Base-by-base conservation (phyloP, 2,888 invertebrate species). In the Platynereis dumerilii region DNA sequence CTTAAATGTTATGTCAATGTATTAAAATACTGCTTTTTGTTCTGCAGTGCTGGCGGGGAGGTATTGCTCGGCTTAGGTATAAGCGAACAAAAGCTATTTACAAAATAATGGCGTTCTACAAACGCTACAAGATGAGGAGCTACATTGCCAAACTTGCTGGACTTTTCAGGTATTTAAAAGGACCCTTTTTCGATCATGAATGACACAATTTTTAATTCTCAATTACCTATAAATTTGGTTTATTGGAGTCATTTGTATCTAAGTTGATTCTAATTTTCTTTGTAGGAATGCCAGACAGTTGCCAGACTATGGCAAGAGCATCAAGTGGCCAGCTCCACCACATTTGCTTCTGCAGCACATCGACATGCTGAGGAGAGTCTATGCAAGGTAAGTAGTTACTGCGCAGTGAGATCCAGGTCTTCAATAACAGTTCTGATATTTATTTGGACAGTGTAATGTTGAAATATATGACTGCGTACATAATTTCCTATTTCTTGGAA, bases 21-120 rank as follows among this genome's bases (percentile, higher is more conserved):
- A 34, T n/a, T n/a, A n/a, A n/a, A n/a, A 34, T 5, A 7, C 12
- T 34, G 34, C 5, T 34, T 34, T 34, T 34, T 34, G 5, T 34
- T 34, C 24, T 76, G 7, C 68, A 87, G 86, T 79, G 84, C 84
- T 95, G 96, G 90, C 88, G 97, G 74, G 98, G 94, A 27, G 87
- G 88, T 0, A 79, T 91, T 27, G 92, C 92, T 12, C 87, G 98
- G 26, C 88, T 88, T 78, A 88, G 90, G 58, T 96, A 92, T 84
- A 90, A 90, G 83, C 90, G 90, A 84, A 91, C 96, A 89, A 89
- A 90, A 83, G 97, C 98, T 0, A 91, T 94, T 0, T 85, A 91
- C 72, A 84, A 87, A 66, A 96, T 98, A 76, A 91, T 91, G 85
- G 87, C 89, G 62, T 89, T 91, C 10, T 98, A 94, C 87, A 88